Base-by-base conservation (phyloP, 2,888 invertebrate species). In the Coelinius sp. region DNA sequence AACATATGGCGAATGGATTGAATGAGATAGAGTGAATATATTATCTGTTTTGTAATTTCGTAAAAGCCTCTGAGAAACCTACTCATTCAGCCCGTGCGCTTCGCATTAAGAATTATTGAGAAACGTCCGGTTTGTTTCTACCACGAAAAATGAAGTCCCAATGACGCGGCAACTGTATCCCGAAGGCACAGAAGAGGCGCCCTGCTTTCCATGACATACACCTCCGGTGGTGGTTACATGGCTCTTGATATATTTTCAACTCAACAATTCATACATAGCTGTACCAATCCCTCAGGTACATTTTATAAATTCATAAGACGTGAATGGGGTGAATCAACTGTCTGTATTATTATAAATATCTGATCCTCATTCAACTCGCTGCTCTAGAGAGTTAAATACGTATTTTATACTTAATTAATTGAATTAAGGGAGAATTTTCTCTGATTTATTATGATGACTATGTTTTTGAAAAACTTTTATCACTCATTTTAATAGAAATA, bases 281-380 rank as follows among this genome's bases (percentile, higher is more conserved):
- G 17, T n/a, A 24, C 12, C 17, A n/a, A 41, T 59, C 49, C 70
- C 46, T 68, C 44, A 68, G 56, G 41, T 53, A 63, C 69, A 52
- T 77, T 82, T 82, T 79, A 79, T 76, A 76, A 79, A 81, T 82
- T 79, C 76, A 79, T 80, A 81, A 76, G 59, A 76, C 25, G 65
- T 25, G 41, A 75, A 69, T 75, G 79, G 72, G 79, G 78, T 75
- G 66, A 25, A 56, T 52, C 53, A 20, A 38, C 64, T 46, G 62
- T 41, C 68, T 22, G 20, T 53, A 53, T 63, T 41, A 70, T 70
- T 64, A 70, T 64, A n/a, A 38, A 27, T 53, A 41, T 56, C 41
- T 25, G 24, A 65, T 38, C 35, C 69, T 53, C 35, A 27, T 52
- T 46, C 64, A 24, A n/a, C n/a, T 14, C n/a, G 27, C 59, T 27